Evolutionary conservation across 2,113 vertebrate genomes (phyloP).

Genomic region (Varanus komodoensis): DNA sequence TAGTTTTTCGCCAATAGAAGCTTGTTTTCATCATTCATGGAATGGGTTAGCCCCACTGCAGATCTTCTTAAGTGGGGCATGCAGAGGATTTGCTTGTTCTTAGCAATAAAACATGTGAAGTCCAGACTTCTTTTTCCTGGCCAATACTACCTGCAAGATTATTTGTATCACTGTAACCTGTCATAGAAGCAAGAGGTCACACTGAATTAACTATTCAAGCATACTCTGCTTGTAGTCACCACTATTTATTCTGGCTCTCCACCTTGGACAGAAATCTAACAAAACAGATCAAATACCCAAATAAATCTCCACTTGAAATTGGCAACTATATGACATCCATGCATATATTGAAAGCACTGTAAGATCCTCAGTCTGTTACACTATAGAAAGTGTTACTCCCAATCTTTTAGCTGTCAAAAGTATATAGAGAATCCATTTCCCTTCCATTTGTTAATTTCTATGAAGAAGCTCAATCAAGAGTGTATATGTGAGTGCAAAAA

Average conservation of each 20-base stretch:
- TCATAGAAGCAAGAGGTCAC: neutral
- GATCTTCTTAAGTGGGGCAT: neutral
- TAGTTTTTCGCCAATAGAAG: neutral
- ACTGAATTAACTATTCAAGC: neutral
- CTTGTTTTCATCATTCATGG: neutral
- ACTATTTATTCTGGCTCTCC: neutral
- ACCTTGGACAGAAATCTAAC: neutral
- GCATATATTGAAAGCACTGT: too few relatives aligned
- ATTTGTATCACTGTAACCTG: neutral
- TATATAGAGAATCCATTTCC: too few relatives aligned
- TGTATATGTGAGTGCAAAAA: too few relatives aligned
- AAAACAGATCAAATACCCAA: neutral
- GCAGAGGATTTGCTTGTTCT: neutral
- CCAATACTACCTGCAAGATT: neutral
- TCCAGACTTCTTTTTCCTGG: slow-evolving; percentile 38
- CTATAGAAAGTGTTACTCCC: too few relatives aligned
- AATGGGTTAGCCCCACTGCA: too few relatives aligned
- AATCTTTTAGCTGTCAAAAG: too few relatives aligned
- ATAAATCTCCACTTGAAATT: too few relatives aligned
- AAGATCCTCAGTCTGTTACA: too few relatives aligned
- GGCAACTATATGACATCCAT: too few relatives aligned
- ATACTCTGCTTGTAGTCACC: neutral
- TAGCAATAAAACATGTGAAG: neutral
- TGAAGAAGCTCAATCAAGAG: too few relatives aligned
- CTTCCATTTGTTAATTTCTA: too few relatives aligned